Evolutionary conservation across 2,113 vertebrate species (phyloP).

Genomic region (Mandrillus leucophaeus): DNA sequence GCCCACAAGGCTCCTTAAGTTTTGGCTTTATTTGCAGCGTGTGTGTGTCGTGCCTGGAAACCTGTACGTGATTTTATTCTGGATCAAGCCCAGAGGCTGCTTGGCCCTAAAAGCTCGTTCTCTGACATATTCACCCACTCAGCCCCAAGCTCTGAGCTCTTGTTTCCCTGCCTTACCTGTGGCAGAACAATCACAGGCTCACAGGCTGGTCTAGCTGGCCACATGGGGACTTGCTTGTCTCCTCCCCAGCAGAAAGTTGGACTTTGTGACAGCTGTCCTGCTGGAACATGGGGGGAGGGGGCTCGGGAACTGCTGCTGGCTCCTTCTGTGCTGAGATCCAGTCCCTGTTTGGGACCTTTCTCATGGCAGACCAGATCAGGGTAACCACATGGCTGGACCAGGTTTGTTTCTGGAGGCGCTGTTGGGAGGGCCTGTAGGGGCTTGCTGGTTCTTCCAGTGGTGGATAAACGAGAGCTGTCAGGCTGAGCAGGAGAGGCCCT

Average conservation of each 20-base stretch:
- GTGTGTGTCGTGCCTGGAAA: neutral
- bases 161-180: neutral
- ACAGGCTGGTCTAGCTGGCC: neutral
- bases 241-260: neutral
- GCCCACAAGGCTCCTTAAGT: neutral
- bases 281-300: neutral
- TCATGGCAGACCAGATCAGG: neutral
- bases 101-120: neutral
- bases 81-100: neutral
- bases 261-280: neutral
- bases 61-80: neutral
- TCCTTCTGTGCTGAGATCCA: neutral
- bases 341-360: slow-evolving; percentile 12
- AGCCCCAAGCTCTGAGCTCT: neutral
- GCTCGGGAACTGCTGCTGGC: neutral
- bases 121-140: neutral
- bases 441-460: neutral
- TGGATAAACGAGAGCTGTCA: slow-evolving; percentile 29
- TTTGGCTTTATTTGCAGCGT: neutral
- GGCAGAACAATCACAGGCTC: neutral
- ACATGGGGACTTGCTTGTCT: neutral
- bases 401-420: neutral
- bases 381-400: neutral
- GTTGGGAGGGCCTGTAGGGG: neutral
- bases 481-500: neutral